A percentile compares a stretch with the other conserved stretches of the same genome.
Evolutionary conservation across 2,797 vertebrate species (phyloP).

Genomic region (Diplodus sargus): DNA sequence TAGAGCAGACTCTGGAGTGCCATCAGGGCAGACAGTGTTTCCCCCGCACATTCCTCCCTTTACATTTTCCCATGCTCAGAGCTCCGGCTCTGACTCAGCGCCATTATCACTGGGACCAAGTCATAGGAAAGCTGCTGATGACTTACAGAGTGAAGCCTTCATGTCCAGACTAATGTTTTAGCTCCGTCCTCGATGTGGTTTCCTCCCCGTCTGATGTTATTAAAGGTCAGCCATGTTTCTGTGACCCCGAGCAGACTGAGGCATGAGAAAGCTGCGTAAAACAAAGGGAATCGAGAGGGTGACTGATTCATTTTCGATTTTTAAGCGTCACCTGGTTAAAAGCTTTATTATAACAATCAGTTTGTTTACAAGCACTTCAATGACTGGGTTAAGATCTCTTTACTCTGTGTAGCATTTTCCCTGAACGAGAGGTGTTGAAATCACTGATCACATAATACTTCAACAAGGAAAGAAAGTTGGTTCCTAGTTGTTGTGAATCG

Average conservation of each 20-base stretch:
- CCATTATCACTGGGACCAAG: conserved; percentile 71
- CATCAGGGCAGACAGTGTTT: conserved; percentile 78
- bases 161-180: conserved; percentile 72
- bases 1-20: conserved; percentile 78
- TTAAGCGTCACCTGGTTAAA: conserved; percentile 35
- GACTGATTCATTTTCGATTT: conserved; percentile 7
- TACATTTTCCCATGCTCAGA: conserved; percentile 83
- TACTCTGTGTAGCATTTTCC: background rate
- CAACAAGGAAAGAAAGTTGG: background rate
- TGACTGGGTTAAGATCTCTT: conserved; percentile 6
- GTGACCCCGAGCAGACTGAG: conserved; percentile 39
- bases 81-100: conserved; percentile 77
- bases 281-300: conserved; percentile 13
- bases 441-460: background rate
- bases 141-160: conserved; percentile 75
- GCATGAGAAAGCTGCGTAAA: conserved; percentile 55
- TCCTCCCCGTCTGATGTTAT: conserved; percentile 65
- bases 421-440: background rate
- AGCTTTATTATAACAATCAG: conserved; percentile 18
- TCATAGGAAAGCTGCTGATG: conserved; percentile 78
- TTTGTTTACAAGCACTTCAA: conserved; percentile 12
- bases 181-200: conserved; percentile 48
- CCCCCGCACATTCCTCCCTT: conserved; percentile 80
- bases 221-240: conserved; percentile 63
- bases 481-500: background rate